phyloP scores from a whole-genome alignment of 2,113 vertebrate genomes.

The Xyrauchen texanus region DNA sequence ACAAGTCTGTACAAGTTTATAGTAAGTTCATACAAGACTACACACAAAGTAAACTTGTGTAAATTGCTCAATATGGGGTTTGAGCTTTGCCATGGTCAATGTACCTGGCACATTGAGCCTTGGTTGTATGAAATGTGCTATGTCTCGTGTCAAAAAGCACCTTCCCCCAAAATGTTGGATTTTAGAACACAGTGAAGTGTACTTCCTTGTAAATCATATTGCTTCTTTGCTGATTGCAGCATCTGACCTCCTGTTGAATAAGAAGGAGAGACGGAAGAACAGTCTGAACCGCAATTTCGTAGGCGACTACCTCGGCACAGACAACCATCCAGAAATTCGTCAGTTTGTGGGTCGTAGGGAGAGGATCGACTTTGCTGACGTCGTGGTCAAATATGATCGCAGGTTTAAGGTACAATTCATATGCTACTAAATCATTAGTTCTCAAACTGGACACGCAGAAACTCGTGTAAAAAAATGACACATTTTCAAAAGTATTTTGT shows the following conservation, averaged over 20 bases:
- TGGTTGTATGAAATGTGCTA: too few relatives aligned
- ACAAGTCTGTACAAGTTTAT: too few relatives aligned
- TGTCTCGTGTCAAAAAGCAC: background rate
- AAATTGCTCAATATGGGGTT: too few relatives aligned
- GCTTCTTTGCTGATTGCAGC: slow-evolving; percentile 61
- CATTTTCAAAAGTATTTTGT: background rate
- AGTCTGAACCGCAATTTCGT: slow-evolving; percentile 85
- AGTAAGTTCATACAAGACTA: too few relatives aligned
- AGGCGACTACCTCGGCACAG: slow-evolving; percentile 81
- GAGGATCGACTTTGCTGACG: slow-evolving; percentile 81
- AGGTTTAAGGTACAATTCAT: slow-evolving; percentile 75
- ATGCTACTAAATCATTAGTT: background rate
- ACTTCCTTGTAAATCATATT: background rate
- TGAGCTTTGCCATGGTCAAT: too few relatives aligned
- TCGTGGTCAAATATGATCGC: slow-evolving; percentile 79
- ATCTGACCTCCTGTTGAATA: slow-evolving; percentile 80
- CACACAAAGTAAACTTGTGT: too few relatives aligned
- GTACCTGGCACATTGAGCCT: too few relatives aligned
- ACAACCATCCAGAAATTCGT: slow-evolving; percentile 77
- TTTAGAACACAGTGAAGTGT: background rate
- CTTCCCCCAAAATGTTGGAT: background rate
- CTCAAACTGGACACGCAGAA: background rate
- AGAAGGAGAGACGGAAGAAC: slow-evolving; percentile 81
- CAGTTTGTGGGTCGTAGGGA: slow-evolving; percentile 81
- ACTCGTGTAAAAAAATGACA: too few relatives aligned